Evolutionary conservation across 2,797 vertebrate genomes (phyloP).

Genomic region (Peromyscus nudipes): DNA sequence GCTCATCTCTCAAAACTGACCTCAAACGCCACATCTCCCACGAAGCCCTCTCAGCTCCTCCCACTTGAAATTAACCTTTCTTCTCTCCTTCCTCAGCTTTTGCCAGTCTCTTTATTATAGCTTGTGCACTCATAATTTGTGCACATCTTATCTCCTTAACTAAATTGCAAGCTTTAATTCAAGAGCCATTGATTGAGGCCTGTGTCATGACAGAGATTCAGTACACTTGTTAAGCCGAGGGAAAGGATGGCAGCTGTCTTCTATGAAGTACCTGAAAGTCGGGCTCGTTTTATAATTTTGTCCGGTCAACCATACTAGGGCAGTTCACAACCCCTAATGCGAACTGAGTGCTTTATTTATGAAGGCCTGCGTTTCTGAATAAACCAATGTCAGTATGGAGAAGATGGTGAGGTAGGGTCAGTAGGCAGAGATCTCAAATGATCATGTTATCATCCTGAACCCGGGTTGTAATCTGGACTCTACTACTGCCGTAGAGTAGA

Average conservation of each 20-base stretch:
- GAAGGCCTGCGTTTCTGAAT: not conserved
- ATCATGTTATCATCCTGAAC: not conserved
- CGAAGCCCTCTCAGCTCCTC: conserved; percentile 45
- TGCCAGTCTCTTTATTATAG: conserved; percentile 72
- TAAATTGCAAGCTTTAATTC: conserved; percentile 71
- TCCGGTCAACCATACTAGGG: not conserved
- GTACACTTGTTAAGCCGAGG: not conserved
- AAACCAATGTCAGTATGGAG: not conserved
- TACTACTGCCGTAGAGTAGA: not conserved
- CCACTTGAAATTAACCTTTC: conserved; percentile 41
- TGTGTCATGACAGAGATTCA: conserved; percentile 15
- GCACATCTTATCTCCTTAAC: conserved; percentile 72
- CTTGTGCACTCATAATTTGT: conserved; percentile 63
- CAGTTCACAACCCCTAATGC: not conserved
- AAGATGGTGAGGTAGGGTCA: not conserved
- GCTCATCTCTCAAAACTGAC: conserved; percentile 59
- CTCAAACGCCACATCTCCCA: conserved; percentile 13
- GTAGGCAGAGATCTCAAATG: not conserved
- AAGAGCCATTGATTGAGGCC: conserved; percentile 42
- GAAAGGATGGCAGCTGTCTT: not conserved
- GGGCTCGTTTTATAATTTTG: not conserved
- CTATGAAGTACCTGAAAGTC: not conserved
- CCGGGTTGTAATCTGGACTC: not conserved
- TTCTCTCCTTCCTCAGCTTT: conserved; percentile 47
- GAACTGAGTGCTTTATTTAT: not conserved